Base-by-base conservation (phyloP, 2,113 vertebrate species). In the Progne subis region DNA sequence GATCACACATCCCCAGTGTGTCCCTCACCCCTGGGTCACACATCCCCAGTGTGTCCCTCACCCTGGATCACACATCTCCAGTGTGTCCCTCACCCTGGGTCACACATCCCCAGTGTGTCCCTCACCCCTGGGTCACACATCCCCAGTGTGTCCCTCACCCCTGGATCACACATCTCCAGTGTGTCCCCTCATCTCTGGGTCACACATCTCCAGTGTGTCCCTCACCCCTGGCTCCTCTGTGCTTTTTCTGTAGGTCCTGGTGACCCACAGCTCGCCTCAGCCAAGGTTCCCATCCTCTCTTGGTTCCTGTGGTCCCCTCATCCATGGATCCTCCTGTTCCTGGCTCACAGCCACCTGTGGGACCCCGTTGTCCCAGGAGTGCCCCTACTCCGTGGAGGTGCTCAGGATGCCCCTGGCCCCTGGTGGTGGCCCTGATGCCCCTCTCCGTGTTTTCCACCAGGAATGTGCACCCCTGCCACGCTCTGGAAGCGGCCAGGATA, bases 381-480 rank as follows among this genome's bases (percentile, higher is more conserved):
- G 59, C 25, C 55, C 49, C 11, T 56, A 19, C 29, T 29, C 59
- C 5, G 0, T 14, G 31, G 41, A 19, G 39, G 4, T 70, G 43
- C 80, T 70, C 0, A 0, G 21, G 28, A 32, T n/a, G 52, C 50
- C 21, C 39, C 68, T 39, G 86, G 1, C 31, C 18, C 82, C 71
- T 23, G 26, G 0, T 8, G 11, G 23, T 4, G 21, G 37, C 81
- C 2, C 81, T 5, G 12, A 9, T 2, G 50, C 2, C 50, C 69
- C 57, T 18, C 26, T 83, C 52, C 0, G 0, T 2, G 9, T 44
- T 47, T 50, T 47, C 67, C n/a, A 8, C 34, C 0, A 1, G 67
- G 28, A n/a, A n/a, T 1, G 12, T 1, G 1, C 6, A 9, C 44
- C 71, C 79, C 39, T 6, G 1, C 8, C 52, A 7, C 13, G 9